Conservation (phyloP, 2,797 vertebrate species). For the Eurystomus glaucurus region DNA sequence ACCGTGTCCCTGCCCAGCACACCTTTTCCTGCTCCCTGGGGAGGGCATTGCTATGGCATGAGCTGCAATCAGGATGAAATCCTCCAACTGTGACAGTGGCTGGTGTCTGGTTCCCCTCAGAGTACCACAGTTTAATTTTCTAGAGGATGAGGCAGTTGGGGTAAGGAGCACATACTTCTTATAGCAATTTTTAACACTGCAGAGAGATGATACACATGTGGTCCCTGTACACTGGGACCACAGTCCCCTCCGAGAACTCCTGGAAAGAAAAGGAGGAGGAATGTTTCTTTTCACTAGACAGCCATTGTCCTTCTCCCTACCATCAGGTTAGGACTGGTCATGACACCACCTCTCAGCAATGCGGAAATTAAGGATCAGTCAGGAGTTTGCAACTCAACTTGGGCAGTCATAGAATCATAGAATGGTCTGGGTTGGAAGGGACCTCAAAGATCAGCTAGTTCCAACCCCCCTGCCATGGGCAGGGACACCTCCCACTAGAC, state of each 20-base stretch:
- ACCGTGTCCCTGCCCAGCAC: fast-evolving
- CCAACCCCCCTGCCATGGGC: too few species aligned
- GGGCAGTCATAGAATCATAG: background rate
- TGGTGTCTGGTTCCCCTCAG: background rate
- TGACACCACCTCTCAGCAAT: fast-evolving
- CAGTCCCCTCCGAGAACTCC: background rate
- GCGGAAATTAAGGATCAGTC: background rate
- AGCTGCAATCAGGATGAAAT: background rate
- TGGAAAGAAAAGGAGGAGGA: background rate
- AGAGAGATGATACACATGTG: background rate
- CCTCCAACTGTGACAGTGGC: background rate
- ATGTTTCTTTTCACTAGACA: background rate
- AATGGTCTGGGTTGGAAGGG: too few species aligned
- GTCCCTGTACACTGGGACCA: background rate
- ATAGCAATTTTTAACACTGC: background rate
- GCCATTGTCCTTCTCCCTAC: background rate
- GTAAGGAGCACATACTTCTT: background rate
- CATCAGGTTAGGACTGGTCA: background rate
- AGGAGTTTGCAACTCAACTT: background rate
- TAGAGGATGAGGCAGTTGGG: background rate
- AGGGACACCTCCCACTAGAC: too few species aligned
- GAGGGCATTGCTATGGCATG: background rate
- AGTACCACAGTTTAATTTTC: background rate
- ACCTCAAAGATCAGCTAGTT: too few species aligned
- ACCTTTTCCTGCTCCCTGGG: background rate